Conservation (phyloP, 1,140 invertebrate species). For the Stegodyphus mimosarum region DNA sequence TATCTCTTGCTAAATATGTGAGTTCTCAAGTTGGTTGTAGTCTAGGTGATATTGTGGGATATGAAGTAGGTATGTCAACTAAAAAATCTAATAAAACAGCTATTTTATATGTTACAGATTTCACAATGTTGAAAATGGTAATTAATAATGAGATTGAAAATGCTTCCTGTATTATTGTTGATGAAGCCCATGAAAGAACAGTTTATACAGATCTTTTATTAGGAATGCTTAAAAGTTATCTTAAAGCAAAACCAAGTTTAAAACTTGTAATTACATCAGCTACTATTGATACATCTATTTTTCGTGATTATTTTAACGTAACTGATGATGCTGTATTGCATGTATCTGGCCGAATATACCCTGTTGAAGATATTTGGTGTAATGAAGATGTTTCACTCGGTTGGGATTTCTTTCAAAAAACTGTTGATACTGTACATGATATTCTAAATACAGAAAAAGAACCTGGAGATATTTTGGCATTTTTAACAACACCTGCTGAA, state of each 20-base stretch:
- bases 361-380: constrained; percentile 78
- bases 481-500: constrained; percentile 95
- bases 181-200: constrained; percentile 97
- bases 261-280: constrained; percentile 98
- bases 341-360: constrained; percentile 87
- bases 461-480: constrained; percentile 89
- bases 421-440: constrained; percentile 80
- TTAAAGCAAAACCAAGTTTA: constrained; percentile 83
- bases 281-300: constrained; percentile 94
- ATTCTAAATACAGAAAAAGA: constrained; percentile 76
- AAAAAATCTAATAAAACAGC: constrained; percentile 87
- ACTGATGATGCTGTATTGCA: constrained; percentile 79
- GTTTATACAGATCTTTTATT: constrained; percentile 94
- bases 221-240: constrained; percentile 82
- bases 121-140: constrained; percentile 86
- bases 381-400: constrained; percentile 84
- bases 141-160: constrained; percentile 83
- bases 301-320: constrained; percentile 85
- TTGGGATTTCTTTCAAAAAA: constrained; percentile 88
- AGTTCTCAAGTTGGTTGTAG: constrained; percentile 87
- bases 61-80: constrained; percentile 97
- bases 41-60: constrained; percentile 88
- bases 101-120: constrained; percentile 97
- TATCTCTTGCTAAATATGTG: constrained; percentile 91
- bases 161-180: constrained; percentile 84